Evolutionary conservation across 2,113 vertebrate genomes (phyloP), one percentile per base, ranked within the genome.

Genomic region (Hippolais icterina): DNA sequence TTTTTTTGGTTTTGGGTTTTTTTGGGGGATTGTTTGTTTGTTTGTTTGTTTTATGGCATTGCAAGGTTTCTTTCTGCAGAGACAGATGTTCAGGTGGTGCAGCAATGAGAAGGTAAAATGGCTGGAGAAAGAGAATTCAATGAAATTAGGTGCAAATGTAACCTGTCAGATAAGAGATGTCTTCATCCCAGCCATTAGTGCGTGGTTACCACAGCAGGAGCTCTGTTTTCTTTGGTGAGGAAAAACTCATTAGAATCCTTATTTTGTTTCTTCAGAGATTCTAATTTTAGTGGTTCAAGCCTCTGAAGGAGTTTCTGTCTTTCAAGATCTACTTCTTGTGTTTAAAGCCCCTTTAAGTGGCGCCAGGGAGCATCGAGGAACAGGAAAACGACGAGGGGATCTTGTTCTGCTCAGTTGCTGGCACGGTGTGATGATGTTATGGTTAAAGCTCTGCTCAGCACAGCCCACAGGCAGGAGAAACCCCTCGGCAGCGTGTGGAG

Each of bases 231-330:
- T 90, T 95, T 90, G 82, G 93, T n/a, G 60, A 77, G 3, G 10
- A 37, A 77, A 70, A 70, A 39, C n/a, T 70, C 42, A 71, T 92
- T 22, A 83, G 64, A 87, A 82, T 10, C 5, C 4, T 28, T 22
- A 15, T 89, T 91, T 90, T 66, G 13, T 90, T 95, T 80, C 71
- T 82, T 94, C 83, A 92, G 95, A 91, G 54, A 88, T 93, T 90
- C 87, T 70, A 12, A 93, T 97, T 97, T 89, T 80, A 92, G 92
- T 49, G 46, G 31, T 47, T 56, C 93, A 81, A 89, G 57, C 69
- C 78, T 93, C 94, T 96, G 42, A 80, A 89, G 91, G 91, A 91
- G 71, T 39, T 89, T 74, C 87, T 96, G 94, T 92, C 91, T 96
- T 96, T 96, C 74, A 89, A 83, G 89, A 87, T 91, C 81, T 74